Evolutionary conservation across 92 coral and sea anemone genomes (phyloP).

Genomic region (Parazoanthus atlanticus): DNA sequence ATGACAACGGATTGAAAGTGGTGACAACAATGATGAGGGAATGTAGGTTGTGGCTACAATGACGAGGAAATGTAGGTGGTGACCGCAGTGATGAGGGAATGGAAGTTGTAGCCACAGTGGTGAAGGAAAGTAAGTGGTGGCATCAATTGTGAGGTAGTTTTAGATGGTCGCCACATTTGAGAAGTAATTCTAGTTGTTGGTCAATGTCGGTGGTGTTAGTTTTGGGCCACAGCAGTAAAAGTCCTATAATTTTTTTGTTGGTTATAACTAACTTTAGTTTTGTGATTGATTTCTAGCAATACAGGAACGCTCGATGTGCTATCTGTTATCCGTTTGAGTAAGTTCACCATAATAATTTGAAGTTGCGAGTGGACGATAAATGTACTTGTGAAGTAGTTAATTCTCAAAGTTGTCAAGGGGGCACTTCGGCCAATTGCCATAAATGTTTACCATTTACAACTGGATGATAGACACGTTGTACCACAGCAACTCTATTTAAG

Average conservation of each 20-base stretch:
- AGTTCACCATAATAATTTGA: background rate
- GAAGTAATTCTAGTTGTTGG: background rate
- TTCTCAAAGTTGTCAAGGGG: too few relatives aligned
- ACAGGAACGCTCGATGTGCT: slow-evolving; percentile 34
- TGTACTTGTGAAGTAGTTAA: background rate
- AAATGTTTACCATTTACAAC: background rate
- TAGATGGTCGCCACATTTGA: too few relatives aligned
- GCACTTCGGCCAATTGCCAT: background rate
- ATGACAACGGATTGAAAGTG: too few relatives aligned
- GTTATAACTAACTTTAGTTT: background rate
- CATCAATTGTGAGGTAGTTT: background rate
- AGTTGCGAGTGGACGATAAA: background rate
- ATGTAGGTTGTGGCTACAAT: too few relatives aligned
- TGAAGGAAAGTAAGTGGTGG: too few relatives aligned
- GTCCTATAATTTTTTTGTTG: background rate
- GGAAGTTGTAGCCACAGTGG: too few relatives aligned
- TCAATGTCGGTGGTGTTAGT: too few relatives aligned
- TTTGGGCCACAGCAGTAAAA: background rate
- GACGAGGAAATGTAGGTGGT: too few relatives aligned
- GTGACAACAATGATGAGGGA: too few relatives aligned
- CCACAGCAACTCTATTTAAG: too few relatives aligned
- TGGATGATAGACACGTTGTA: too few relatives aligned
- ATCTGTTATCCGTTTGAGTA: slow-evolving; percentile 35
- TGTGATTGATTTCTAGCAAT: slow-evolving; percentile 26
- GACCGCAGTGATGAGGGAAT: too few relatives aligned